phyloP scores from a whole-genome alignment of 2,113 vertebrate genomes.

The Beaufortia kweichowensis region DNA sequence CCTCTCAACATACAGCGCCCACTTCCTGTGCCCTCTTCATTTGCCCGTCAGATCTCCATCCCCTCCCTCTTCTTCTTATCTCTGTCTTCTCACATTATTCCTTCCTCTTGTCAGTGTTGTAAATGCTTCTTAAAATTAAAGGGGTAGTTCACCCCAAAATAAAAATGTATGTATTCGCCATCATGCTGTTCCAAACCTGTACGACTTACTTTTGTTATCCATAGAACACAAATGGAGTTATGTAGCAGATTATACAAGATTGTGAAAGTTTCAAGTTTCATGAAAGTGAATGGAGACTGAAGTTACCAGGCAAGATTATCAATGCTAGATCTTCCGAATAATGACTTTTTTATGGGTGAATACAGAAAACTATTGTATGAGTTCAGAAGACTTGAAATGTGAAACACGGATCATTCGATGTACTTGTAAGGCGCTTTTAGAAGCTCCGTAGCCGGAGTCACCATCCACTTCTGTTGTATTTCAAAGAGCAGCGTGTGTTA shows the following conservation, averaged over 20 bases:
- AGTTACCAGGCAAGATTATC: too few species aligned
- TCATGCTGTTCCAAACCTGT: not conserved
- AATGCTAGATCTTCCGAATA: too few species aligned
- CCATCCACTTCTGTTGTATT: not conserved
- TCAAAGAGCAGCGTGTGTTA: not conserved
- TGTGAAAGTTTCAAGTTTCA: too few species aligned
- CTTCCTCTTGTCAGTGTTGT: not conserved
- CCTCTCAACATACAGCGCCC: conserved; percentile 51
- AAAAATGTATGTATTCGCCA: not conserved
- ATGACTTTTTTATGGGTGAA: too few species aligned
- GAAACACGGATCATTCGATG: too few species aligned
- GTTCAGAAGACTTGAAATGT: too few species aligned
- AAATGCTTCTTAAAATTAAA: conserved; percentile 24
- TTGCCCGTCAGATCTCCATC: not conserved
- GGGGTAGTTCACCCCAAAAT: not conserved
- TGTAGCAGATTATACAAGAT: too few species aligned
- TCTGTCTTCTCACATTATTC: not conserved
- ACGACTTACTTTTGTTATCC: not conserved
- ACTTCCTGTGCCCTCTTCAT: conserved; percentile 23
- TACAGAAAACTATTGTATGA: too few species aligned
- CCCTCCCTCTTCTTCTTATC: not conserved
- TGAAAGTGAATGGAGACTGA: too few species aligned
- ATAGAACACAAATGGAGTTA: not conserved
- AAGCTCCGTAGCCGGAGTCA: not conserved
- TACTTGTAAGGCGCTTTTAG: not conserved